Evolutionary conservation across 2,797 vertebrate genomes (phyloP).

Genomic region (Pipistrellus pipistrellus): DNA sequence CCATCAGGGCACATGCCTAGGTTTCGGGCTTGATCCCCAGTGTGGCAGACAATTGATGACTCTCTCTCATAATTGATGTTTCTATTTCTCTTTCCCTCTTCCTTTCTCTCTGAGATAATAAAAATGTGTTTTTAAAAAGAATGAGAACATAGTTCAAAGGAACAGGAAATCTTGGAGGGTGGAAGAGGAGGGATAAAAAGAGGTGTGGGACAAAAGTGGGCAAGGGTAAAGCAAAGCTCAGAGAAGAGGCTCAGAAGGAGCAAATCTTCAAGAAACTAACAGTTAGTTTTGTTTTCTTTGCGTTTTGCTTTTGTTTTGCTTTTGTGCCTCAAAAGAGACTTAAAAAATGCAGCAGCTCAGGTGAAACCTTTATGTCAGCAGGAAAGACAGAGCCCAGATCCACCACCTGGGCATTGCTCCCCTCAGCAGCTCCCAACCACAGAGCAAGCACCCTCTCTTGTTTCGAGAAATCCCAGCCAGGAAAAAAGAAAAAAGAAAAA

Average conservation of each 20-base stretch:
- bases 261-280: constrained; percentile 36
- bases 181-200: background rate
- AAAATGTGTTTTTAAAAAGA: too few species aligned
- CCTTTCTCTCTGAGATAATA: too few species aligned
- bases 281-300: constrained; percentile 8
- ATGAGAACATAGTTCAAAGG: background rate
- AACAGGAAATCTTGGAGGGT: background rate
- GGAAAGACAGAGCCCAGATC: constrained; percentile 70
- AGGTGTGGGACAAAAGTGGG: rapidly evolving
- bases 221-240: background rate
- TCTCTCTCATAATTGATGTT: too few species aligned
- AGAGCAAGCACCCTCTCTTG: constrained; percentile 16
- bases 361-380: constrained; percentile 73
- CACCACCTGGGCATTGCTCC: background rate
- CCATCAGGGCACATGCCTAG: too few species aligned
- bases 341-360: constrained; percentile 56
- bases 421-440: background rate
- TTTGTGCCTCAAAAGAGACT: constrained; percentile 55
- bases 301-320: constrained; percentile 65
- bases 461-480: constrained; percentile 56
- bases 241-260: background rate
- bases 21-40: too few species aligned
- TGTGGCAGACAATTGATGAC: too few species aligned
- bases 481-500: constrained; percentile 70
- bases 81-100: too few species aligned